phyloP scores from a whole-genome alignment of 2,797 vertebrate species.

The Siniperca undulata region DNA sequence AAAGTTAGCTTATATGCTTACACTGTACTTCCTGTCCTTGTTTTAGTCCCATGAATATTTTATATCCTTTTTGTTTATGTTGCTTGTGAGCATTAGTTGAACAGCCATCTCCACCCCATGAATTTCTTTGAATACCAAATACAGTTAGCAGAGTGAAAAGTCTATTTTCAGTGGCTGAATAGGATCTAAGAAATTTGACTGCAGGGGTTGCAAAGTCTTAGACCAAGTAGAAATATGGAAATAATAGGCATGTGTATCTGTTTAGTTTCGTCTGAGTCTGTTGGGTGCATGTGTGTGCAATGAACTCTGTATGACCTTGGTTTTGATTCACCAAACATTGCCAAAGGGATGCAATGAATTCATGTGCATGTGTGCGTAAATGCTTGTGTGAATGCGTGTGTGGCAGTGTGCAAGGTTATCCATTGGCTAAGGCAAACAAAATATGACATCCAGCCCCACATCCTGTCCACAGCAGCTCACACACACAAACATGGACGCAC shows the following conservation, averaged over 20 bases:
- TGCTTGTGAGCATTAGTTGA: constrained; percentile 74
- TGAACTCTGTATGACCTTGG: constrained; percentile 79
- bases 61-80: constrained; percentile 77
- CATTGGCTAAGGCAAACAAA: constrained; percentile 75
- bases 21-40: constrained; percentile 73
- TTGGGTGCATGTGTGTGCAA: constrained; percentile 50
- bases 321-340: constrained; percentile 81
- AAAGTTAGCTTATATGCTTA: constrained; percentile 78
- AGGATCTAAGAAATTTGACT: constrained; percentile 69
- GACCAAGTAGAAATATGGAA: constrained; percentile 62
- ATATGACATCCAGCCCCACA: constrained; percentile 69
- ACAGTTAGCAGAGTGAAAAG: constrained; percentile 64
- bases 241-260: constrained; percentile 62
- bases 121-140: constrained; percentile 76
- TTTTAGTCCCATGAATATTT: constrained; percentile 81
- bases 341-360: constrained; percentile 72
- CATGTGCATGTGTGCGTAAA: constrained; percentile 55
- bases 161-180: constrained; percentile 65
- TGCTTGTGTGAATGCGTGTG: constrained; percentile 62
- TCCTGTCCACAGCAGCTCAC: constrained; percentile 51
- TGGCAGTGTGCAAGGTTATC: constrained; percentile 70
- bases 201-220: constrained; percentile 58
- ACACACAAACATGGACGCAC: constrained; percentile 20
- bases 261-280: constrained; percentile 55
- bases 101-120: constrained; percentile 60